A percentile compares a stretch with the other conserved stretches of the same genome.
phyloP scores from a whole-genome alignment of 2,113 vertebrate genomes.

The Etheostoma spectabile region DNA sequence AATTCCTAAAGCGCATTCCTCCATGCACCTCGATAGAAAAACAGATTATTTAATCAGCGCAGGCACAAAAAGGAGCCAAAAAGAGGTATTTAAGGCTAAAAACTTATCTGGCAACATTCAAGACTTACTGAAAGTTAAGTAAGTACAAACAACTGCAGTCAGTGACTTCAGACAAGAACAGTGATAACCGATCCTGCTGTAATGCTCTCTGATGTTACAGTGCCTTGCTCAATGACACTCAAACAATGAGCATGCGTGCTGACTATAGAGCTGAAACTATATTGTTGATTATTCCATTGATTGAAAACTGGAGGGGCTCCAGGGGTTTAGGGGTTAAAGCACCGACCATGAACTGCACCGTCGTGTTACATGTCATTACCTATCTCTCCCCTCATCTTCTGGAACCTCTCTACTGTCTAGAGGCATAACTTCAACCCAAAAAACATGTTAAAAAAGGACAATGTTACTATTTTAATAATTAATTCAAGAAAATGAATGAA shows the following conservation, averaged over 20 bases:
- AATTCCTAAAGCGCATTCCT: constrained; percentile 71
- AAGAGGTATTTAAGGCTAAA: constrained; percentile 60
- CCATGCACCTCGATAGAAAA: constrained; percentile 39
- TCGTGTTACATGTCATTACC: background rate
- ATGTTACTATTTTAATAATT: too few species aligned
- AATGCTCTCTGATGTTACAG: background rate
- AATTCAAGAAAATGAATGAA: too few species aligned
- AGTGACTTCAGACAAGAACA: background rate
- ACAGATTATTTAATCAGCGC: constrained; percentile 72
- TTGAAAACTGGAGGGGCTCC: background rate
- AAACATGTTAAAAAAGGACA: background rate
- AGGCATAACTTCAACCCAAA: background rate
- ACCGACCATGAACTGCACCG: too few species aligned
- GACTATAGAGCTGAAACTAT: background rate
- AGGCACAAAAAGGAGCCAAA: constrained; percentile 60
- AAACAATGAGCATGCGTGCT: background rate
- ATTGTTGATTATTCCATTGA: background rate
- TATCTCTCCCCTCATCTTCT: background rate
- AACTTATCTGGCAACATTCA: constrained; percentile 38
- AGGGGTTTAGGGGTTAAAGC: background rate
- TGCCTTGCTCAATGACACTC: background rate
- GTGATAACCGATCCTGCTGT: background rate
- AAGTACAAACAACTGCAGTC: background rate
- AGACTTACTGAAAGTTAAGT: background rate
- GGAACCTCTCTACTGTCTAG: background rate